Percentiles rank a stretch among this genome's conserved stretches.
Evolutionary conservation across 92 coral and sea anemone species (phyloP).

Genomic region (Epizoanthus stellaris): DNA sequence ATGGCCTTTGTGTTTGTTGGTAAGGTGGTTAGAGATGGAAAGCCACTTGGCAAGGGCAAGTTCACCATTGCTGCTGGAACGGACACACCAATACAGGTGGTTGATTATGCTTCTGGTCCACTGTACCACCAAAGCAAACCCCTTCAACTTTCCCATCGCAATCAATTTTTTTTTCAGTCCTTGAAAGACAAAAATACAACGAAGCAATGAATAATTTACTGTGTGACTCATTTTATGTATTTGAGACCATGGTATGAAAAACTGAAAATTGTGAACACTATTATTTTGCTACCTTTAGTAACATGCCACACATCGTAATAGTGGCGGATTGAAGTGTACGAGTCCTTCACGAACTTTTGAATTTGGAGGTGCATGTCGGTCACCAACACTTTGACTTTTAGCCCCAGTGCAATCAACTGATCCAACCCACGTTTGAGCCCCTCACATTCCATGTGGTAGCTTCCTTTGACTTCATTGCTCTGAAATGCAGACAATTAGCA

Average conservation of each 20-base stretch:
- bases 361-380: constrained; percentile 49
- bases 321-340: constrained; percentile 31
- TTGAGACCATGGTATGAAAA: no score
- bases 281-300: constrained; percentile 36
- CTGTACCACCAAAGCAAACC: constrained; percentile 30
- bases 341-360: constrained; percentile 36
- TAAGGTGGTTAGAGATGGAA: constrained; percentile 44
- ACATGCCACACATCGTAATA: constrained; percentile 59
- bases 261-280: neutral
- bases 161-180: constrained; percentile 50
- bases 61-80: constrained; percentile 50
- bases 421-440: constrained; percentile 48
- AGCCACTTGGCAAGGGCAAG: constrained; percentile 58
- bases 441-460: constrained; percentile 52
- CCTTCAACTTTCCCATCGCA: constrained; percentile 41
- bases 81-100: constrained; percentile 55
- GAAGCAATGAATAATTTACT: neutral
- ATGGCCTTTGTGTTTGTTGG: constrained; percentile 52
- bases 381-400: constrained; percentile 49
- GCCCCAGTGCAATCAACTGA: constrained; percentile 15
- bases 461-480: constrained; percentile 45
- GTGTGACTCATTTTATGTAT: neutral
- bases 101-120: constrained; percentile 62
- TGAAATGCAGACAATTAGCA: neutral
- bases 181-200: neutral